Percentiles rank a stretch among this genome's conserved stretches.
Conservation (phyloP, 2,888 invertebrate genomes). For the Bellardia bayeri region DNA sequence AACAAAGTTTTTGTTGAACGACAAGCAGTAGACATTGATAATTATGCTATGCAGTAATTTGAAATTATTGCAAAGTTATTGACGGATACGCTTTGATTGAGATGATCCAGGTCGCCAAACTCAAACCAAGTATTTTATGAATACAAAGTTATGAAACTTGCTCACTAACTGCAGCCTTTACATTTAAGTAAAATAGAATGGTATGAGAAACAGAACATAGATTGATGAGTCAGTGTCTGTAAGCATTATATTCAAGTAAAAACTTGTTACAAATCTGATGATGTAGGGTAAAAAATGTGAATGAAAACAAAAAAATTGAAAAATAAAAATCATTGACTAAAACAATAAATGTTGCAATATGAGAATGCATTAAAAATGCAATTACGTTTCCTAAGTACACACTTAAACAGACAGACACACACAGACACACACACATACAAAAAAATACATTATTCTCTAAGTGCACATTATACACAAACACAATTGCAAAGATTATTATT, state of each 20-base stretch:
- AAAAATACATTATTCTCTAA: slow-evolving; percentile 36
- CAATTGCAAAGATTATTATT: slow-evolving; percentile 39
- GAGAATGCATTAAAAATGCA: slow-evolving; percentile 69
- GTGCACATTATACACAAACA: slow-evolving; percentile 41
- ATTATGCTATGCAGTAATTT: too few relatives aligned
- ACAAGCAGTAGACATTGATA: too few relatives aligned
- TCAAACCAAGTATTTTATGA: too few relatives aligned
- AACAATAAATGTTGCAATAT: slow-evolving; percentile 65
- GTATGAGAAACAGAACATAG: not conserved
- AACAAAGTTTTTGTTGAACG: too few relatives aligned
- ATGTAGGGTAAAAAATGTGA: not conserved
- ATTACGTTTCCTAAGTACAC: slow-evolving; percentile 62
- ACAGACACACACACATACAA: not conserved
- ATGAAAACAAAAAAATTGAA: not conserved
- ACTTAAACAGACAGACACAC: slow-evolving; percentile 44
- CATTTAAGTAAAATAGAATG: too few relatives aligned
- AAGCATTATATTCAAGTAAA: not conserved
- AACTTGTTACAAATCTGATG: not conserved
- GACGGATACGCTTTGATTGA: too few relatives aligned
- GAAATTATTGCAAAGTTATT: too few relatives aligned
- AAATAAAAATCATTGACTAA: slow-evolving; percentile 46
- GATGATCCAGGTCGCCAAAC: too few relatives aligned
- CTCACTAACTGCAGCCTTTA: too few relatives aligned
- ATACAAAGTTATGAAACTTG: too few relatives aligned
- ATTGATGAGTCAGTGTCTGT: slow-evolving; percentile 17